Conservation (phyloP, 2,113 vertebrate species). For the Pseudorasbora parva region DNA sequence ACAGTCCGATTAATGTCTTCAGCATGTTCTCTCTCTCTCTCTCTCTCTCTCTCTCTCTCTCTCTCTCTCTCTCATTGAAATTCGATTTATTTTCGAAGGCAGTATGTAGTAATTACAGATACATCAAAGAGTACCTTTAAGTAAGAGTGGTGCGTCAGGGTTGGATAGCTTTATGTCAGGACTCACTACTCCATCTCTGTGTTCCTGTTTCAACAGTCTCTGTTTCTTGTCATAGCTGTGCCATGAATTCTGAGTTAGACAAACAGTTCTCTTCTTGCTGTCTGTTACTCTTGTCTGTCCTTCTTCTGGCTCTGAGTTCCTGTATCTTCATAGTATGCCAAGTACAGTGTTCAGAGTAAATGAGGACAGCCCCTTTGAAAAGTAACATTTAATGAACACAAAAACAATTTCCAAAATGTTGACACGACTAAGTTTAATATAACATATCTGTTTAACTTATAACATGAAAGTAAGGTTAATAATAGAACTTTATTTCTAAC, state of each 20-base stretch:
- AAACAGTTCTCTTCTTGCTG: not conserved
- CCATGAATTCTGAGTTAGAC: conserved; percentile 45
- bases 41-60: conserved; percentile 68
- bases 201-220: not conserved
- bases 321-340: not conserved
- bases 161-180: conserved; percentile 18
- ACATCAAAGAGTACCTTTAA: conserved; percentile 72
- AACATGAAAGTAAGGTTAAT: too few relatives aligned
- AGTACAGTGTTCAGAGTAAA: too few relatives aligned
- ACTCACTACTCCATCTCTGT: conserved; percentile 46
- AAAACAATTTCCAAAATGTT: too few relatives aligned
- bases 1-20: conserved; percentile 74
- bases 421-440: too few relatives aligned
- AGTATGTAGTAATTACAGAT: conserved; percentile 79
- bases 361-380: too few relatives aligned
- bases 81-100: conserved; percentile 76
- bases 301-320: not conserved
- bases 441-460: too few relatives aligned
- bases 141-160: not conserved
- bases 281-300: not conserved
- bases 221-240: conserved; percentile 36
- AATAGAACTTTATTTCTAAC: too few relatives aligned
- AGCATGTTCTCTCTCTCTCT: conserved; percentile 65
- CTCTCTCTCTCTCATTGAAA: conserved; percentile 75
- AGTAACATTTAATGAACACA: too few relatives aligned